phyloP scores from a whole-genome alignment of 2,113 vertebrate genomes.

The Vulpes ferrilata region DNA sequence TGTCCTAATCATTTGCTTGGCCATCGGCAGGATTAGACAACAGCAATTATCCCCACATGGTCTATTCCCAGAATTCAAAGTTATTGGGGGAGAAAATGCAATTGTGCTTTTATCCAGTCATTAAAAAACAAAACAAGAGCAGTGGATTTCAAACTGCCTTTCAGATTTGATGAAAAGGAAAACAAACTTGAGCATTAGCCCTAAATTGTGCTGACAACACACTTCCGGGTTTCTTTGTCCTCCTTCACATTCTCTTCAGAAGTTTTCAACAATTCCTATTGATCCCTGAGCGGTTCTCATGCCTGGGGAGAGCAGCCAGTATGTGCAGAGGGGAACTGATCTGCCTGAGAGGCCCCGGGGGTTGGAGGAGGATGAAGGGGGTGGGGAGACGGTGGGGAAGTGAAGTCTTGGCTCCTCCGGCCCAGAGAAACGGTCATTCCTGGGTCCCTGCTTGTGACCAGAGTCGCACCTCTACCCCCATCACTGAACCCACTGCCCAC shows the following conservation, averaged over 20 bases:
- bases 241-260: conserved; percentile 53
- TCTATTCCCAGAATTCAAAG: conserved; percentile 75
- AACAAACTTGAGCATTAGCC: conserved; percentile 72
- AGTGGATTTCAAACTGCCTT: conserved; percentile 67
- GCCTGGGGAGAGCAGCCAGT: neutral
- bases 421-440: neutral
- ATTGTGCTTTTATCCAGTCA: conserved; percentile 66
- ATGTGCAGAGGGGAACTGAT: neutral
- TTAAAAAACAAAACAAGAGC: conserved; percentile 58
- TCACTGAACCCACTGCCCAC: neutral
- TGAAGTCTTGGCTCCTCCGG: neutral
- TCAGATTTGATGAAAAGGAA: conserved; percentile 77
- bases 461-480: neutral
- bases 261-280: conserved; percentile 55
- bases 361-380: fast-evolving
- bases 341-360: neutral
- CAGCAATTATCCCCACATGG: conserved; percentile 50
- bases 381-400: fast-evolving
- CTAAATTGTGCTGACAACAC: conserved; percentile 75
- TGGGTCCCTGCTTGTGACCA: too few relatives aligned
- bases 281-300: conserved; percentile 52
- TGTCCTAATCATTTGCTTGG: neutral
- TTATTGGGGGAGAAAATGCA: conserved; percentile 74
- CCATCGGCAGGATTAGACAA: neutral
- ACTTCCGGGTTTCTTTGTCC: conserved; percentile 75